Percentiles rank a stretch among this genome's conserved stretches.
Conservation (phyloP, 2,888 invertebrate genomes). For the Podabrus alpinus region DNA sequence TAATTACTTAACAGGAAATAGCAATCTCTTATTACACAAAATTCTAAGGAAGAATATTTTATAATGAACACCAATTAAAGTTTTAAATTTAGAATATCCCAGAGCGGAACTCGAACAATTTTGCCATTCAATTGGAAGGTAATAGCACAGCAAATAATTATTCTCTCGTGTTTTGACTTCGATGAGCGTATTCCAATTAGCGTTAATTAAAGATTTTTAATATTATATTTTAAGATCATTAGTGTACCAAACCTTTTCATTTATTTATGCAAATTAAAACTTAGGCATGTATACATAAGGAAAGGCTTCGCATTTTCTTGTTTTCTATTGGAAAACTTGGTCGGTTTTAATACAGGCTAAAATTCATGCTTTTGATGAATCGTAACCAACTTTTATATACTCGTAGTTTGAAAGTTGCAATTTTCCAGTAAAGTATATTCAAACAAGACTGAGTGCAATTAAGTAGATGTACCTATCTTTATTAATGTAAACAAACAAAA, state of each 20-base stretch:
- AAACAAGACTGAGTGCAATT: background rate
- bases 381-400: background rate
- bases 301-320: background rate
- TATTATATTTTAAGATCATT: background rate
- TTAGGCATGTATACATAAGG: background rate
- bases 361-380: background rate
- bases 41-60: conserved; percentile 17
- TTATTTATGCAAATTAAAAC: background rate
- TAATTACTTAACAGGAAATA: conserved; percentile 20
- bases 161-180: conserved; percentile 6
- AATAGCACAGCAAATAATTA: conserved; percentile 13
- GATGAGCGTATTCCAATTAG: background rate
- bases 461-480: background rate
- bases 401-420: background rate
- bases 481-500: background rate
- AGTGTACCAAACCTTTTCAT: background rate
- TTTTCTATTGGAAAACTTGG: background rate
- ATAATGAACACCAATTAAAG: conserved; percentile 21
- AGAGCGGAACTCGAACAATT: background rate
- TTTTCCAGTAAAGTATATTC: background rate
- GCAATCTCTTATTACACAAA: conserved; percentile 12
- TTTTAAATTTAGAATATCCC: conserved; percentile 19
- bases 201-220: conserved; percentile 6
- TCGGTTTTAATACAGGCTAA: background rate
- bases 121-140: background rate